Evolutionary conservation across 2,888 invertebrate genomes (phyloP), one percentile per base, ranked within the genome.

Genomic region (Rotaria socialis): DNA sequence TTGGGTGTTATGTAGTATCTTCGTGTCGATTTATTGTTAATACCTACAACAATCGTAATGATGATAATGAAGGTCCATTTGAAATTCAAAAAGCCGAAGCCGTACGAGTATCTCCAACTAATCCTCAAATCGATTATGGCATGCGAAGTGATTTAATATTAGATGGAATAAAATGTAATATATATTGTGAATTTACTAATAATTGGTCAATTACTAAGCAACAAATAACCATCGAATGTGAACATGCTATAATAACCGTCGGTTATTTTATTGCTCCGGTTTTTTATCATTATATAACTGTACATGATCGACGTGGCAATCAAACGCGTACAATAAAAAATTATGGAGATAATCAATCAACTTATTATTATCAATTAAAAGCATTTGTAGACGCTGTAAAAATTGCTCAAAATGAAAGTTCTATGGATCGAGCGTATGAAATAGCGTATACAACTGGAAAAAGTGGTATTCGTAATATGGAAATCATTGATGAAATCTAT

Each of bases 231-330:
- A n/a, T 80, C 11, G 47, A 43, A 80, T 43, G 80, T 80, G 80
- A 80, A 80, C 43, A 11, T 24, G 47, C 22, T 2, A 80, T 47
- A 5, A 47, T 80, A 22, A 80, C 43, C 47, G 11, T 47, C n/a
- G 47, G 24, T 47, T 47, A 80, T 80, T 47, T 80, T 11, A 80
- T 80, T 80, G 27, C 47, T 8, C 85, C 47, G n/a, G 58, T 43
- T 75, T 86, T 60, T 80, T 85, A 55, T 85, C 86, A 85, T 86
- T 85, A 58, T 80, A 47, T 80, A 80, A 43, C 43, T 47, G n/a
- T 80, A 47, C 43, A 22, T 11, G 22, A 47, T 19, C 80, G 43
- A 24, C 8, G 35, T 19, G 35, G 6, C 19, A 35, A 35, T 35
- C 67, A 80, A 47, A 47, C 24, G 47, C 80, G 47, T 47, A 80